Percentiles rank a stretch among this genome's conserved stretches.
Conservation (phyloP, 2,888 invertebrate genomes). For the Escarpia spicata region DNA sequence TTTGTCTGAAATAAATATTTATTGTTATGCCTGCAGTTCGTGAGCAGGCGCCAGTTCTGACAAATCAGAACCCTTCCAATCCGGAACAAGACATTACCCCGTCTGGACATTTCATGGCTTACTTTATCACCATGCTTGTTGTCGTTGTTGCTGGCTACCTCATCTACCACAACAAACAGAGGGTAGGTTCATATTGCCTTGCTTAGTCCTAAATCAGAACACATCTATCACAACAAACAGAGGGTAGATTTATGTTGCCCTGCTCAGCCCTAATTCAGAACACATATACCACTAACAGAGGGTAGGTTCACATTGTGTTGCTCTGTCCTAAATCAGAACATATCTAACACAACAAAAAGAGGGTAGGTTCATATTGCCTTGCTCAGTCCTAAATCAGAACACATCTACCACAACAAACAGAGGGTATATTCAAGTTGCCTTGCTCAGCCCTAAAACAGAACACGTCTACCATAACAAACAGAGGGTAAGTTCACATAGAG, state of each 20-base stretch:
- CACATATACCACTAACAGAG: too few relatives aligned
- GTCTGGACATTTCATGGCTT: conserved; percentile 17
- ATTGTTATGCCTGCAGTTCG: background rate
- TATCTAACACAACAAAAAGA: too few relatives aligned
- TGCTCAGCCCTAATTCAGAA: too few relatives aligned
- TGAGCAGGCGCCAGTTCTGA: background rate
- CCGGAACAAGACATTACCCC: background rate
- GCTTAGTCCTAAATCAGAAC: background rate
- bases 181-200: background rate
- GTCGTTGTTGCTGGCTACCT: conserved; percentile 13
- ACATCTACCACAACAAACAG: too few relatives aligned
- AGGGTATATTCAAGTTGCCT: too few relatives aligned
- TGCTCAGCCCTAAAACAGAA: too few relatives aligned
- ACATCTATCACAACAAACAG: too few relatives aligned
- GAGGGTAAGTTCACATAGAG: too few relatives aligned
- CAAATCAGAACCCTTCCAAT: background rate
- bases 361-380: too few relatives aligned
- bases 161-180: conserved; percentile 25
- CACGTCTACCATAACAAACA: too few relatives aligned
- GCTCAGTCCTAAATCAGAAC: too few relatives aligned
- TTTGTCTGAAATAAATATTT: background rate
- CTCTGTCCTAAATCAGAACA: too few relatives aligned
- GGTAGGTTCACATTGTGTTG: background rate
- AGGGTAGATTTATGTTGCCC: background rate
- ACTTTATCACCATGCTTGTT: background rate